phyloP scores from a whole-genome alignment of 1,140 invertebrate species.

The Psilanteris sp. region DNA sequence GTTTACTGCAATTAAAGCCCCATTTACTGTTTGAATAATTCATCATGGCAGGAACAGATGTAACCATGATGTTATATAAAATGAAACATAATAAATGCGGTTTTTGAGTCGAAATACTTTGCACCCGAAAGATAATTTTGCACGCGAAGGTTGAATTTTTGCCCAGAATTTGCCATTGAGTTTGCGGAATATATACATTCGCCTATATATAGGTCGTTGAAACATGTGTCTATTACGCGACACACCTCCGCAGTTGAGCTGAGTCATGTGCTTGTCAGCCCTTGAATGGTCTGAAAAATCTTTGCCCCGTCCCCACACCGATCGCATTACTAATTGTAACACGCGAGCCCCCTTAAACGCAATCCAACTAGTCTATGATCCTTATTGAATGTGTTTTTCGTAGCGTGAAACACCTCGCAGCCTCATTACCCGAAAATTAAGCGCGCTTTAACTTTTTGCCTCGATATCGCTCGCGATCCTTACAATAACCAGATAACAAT shows the following conservation, averaged over 20 bases:
- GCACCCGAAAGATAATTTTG: too few species aligned
- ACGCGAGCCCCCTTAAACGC: constrained; percentile 4
- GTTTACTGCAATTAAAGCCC: too few species aligned
- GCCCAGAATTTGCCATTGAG: too few species aligned
- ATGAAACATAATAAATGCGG: too few species aligned
- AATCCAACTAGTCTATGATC: constrained; percentile 19
- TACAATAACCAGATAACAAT: constrained; percentile 17
- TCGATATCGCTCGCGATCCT: constrained; percentile 9
- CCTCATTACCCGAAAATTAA: constrained; percentile 41
- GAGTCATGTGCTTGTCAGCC: constrained; percentile 2
- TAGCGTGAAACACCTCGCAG: constrained; percentile 37
- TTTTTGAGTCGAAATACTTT: too few species aligned
- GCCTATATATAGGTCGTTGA: too few species aligned
- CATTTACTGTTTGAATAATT: too few species aligned
- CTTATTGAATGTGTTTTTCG: constrained; percentile 20
- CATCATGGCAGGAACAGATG: too few species aligned
- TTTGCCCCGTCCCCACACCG: not conserved
- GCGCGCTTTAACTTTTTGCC: constrained; percentile 27
- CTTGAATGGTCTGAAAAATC: constrained; percentile 22
- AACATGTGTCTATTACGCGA: too few species aligned
- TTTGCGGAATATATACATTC: too few species aligned
- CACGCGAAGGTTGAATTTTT: too few species aligned
- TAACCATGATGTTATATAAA: too few species aligned
- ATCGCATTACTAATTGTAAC: constrained; percentile 43
- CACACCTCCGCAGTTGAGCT: not conserved